These are phyloP conservation scores for Bombylius major DNA, from an alignment of 2,888 invertebrate species.

Conservation along the genomic window DNA sequence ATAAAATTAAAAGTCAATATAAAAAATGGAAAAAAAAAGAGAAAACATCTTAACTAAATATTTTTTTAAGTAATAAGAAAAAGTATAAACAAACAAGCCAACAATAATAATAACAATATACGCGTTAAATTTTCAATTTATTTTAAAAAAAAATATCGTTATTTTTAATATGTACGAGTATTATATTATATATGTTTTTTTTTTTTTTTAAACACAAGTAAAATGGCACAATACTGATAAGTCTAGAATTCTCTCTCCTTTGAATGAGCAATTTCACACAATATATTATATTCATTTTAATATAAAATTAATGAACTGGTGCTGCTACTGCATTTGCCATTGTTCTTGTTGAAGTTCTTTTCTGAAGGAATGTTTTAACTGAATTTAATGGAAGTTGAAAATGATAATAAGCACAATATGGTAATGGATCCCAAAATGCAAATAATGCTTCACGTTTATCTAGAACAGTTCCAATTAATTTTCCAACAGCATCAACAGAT, in stretches of 20 bases:
- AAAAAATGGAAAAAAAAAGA: no score
- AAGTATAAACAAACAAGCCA: no score
- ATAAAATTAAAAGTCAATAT: no score
- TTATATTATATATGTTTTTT: no score
- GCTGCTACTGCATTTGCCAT: constrained; percentile 16
- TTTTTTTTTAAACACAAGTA: no score
- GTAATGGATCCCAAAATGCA: constrained; percentile 72
- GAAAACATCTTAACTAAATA: no score
- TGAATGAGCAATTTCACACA: neutral
- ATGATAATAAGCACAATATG: constrained; percentile 76
- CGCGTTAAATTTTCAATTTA: no score
- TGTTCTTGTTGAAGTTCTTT: constrained; percentile 21
- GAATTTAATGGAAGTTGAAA: constrained; percentile 58
- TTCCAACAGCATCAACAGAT: constrained; percentile 41
- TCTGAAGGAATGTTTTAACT: constrained; percentile 42
- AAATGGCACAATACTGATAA: neutral
- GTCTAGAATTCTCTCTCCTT: constrained; percentile 9
- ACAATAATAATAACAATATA: no score
- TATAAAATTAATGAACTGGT: constrained; percentile 10
- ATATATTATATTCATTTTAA: neutral
- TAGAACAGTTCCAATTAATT: constrained; percentile 52
- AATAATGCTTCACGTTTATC: constrained; percentile 72
- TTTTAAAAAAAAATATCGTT: no score
- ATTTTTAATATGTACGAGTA: no score
- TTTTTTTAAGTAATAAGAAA: no score